phyloP scores from a whole-genome alignment of 2,113 vertebrate species.

The Brienomyrus longianalis region DNA sequence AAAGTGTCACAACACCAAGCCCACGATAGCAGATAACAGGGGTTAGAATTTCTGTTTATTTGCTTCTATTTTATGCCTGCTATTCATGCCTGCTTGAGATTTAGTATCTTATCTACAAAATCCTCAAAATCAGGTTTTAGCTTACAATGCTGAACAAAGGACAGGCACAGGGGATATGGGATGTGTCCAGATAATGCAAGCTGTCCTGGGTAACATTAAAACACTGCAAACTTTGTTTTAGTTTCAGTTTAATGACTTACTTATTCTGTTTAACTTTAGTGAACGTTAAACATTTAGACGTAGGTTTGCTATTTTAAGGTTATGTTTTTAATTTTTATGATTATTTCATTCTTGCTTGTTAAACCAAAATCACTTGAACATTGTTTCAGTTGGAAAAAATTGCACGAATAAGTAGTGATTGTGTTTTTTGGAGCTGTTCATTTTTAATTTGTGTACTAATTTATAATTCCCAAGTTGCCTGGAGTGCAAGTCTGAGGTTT shows the following conservation, averaged over 20 bases:
- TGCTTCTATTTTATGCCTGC: not conserved
- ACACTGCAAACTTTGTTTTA: not conserved
- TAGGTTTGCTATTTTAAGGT: not conserved
- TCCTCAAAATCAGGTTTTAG: not conserved
- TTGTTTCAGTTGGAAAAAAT: not conserved
- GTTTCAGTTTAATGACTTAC: not conserved
- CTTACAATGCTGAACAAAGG: not conserved
- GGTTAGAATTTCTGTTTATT: not conserved
- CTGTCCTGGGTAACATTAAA: not conserved
- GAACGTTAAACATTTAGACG: not conserved
- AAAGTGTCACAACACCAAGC: not conserved
- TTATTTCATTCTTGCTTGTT: not conserved
- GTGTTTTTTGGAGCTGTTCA: not conserved
- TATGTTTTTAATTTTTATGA: not conserved
- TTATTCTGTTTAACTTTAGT: not conserved
- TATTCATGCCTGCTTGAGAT: not conserved
- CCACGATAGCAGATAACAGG: not conserved
- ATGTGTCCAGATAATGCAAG: not conserved
- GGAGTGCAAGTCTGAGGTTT: not conserved
- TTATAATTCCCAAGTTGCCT: not conserved
- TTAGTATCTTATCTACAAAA: constrained; percentile 2
- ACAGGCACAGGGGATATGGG: not conserved
- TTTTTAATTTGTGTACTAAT: not conserved
- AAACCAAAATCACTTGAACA: not conserved
- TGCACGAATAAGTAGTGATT: not conserved